Evolutionary conservation across 2,797 vertebrate genomes (phyloP), one percentile per base, ranked within the genome.

Genomic region (Sciurus carolinensis): DNA sequence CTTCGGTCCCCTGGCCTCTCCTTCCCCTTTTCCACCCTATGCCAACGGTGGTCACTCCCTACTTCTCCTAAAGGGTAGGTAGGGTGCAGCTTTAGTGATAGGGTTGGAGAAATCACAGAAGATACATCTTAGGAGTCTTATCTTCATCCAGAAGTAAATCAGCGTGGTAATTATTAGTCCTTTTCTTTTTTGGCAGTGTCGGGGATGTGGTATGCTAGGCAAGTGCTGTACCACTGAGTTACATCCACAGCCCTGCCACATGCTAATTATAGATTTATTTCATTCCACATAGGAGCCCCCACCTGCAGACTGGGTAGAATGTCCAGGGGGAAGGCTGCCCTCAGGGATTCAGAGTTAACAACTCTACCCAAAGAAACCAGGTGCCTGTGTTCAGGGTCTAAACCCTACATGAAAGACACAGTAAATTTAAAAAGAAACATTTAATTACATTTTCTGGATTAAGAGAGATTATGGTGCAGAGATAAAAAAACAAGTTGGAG

Each of bases 341-440:
- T 59, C 12, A 3, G 33, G 80, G 64, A 86, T 67, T 47, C 54
- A 50, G 26, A 36, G 54, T 22, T 50, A 79, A 22, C 59, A 64
- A 59, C 26, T 8, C n/a, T 77, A 62, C 42, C 44, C 62, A 14
- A 75, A 75, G 42, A 83, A 94, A 39, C 36, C 30, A 15, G 3
- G 22, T 57, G 13, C 28, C 75, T 67, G 4, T 50, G 47, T 67
- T 83, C 44, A 24, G 52, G 7, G 42, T 66, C 71, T 89, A n/a
- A 57, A 30, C 4, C 8, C 66, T 67, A 81, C 10, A 2, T 15
- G n/a, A 92, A 39, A 57, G 36, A n/a, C 13, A 66, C 26, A 52
- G 15, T n/a, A 47, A 79, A 39, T 89, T 72, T 59, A 39, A 93
- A 84, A 80, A 81, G 82, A 85, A 93, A 72, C 28, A 72, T 33